These are phyloP conservation scores for Aldabrachelys gigantea DNA, from an alignment of 2,113 vertebrate species.

Conservation along the genomic window DNA sequence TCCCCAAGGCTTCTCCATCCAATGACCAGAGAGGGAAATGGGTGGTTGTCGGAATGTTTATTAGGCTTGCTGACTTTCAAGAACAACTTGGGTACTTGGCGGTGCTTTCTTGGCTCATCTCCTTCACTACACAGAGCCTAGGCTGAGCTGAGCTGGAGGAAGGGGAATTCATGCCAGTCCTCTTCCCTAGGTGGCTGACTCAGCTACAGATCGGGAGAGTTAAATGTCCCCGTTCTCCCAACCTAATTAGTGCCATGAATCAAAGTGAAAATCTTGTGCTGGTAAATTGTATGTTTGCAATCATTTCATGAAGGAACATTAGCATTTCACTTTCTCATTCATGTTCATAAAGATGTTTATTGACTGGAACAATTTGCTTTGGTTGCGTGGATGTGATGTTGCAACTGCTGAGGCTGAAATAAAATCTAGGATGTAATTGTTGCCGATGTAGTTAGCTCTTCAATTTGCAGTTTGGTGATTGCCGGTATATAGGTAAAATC, in stretches of 20 bases:
- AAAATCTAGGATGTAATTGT: background rate
- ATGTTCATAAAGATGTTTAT: background rate
- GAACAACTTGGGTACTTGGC: accelerated
- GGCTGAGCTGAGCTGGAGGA: accelerated
- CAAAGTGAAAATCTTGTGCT: background rate
- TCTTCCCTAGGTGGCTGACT: background rate
- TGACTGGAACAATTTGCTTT: background rate
- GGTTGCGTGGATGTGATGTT: background rate
- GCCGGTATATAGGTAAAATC: background rate
- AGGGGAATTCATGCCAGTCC: background rate
- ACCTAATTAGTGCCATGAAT: background rate
- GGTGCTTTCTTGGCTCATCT: background rate
- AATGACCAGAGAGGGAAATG: background rate
- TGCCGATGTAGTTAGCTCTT: background rate
- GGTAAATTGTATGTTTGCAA: background rate
- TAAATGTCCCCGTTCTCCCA: background rate
- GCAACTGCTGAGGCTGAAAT: accelerated
- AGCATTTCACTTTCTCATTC: background rate
- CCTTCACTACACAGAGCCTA: background rate
- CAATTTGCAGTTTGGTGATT: background rate
- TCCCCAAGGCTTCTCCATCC: background rate
- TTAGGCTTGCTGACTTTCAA: background rate
- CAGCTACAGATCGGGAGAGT: background rate
- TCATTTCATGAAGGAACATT: background rate
- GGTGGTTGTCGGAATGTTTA: background rate